A percentile compares a stretch with the other conserved stretches of the same genome.
Evolutionary conservation across 2,113 vertebrate genomes (phyloP).

Genomic region (Eleginops maclovinus): DNA sequence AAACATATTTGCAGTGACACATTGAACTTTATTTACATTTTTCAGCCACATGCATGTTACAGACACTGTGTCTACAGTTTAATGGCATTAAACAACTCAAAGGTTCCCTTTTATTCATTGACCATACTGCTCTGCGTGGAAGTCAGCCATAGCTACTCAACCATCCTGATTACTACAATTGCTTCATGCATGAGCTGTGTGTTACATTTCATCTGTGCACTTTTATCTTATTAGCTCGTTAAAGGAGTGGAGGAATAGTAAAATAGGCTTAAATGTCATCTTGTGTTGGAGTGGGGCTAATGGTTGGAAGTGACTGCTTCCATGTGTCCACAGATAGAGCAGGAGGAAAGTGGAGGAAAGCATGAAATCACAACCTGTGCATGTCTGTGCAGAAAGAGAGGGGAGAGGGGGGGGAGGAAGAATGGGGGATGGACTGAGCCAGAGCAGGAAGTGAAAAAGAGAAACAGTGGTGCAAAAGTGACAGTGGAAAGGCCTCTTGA

Average conservation of each 20-base stretch:
- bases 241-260: constrained; percentile 58
- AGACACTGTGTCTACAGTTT: constrained; percentile 12
- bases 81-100: constrained; percentile 12
- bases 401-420: constrained; percentile 61
- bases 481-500: constrained; percentile 50
- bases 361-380: constrained; percentile 82
- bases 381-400: constrained; percentile 55
- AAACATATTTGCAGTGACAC: background rate
- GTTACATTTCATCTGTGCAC: constrained; percentile 46
- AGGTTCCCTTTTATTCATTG: background rate
- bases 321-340: constrained; percentile 66
- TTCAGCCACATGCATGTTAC: background rate
- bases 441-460: constrained; percentile 83
- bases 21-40: background rate
- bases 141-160: constrained; percentile 42
- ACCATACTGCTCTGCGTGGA: constrained; percentile 21
- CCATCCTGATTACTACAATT: constrained; percentile 38
- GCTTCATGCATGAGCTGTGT: constrained; percentile 43
- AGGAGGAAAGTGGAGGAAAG: constrained; percentile 71
- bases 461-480: constrained; percentile 64
- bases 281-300: constrained; percentile 54
- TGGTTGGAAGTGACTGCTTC: constrained; percentile 63
- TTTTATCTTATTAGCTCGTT: constrained; percentile 60
- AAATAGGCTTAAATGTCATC: constrained; percentile 49
- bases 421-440: constrained; percentile 80